Conservation (phyloP, 1,140 invertebrate species). For the Luehdorfia chinensis region DNA sequence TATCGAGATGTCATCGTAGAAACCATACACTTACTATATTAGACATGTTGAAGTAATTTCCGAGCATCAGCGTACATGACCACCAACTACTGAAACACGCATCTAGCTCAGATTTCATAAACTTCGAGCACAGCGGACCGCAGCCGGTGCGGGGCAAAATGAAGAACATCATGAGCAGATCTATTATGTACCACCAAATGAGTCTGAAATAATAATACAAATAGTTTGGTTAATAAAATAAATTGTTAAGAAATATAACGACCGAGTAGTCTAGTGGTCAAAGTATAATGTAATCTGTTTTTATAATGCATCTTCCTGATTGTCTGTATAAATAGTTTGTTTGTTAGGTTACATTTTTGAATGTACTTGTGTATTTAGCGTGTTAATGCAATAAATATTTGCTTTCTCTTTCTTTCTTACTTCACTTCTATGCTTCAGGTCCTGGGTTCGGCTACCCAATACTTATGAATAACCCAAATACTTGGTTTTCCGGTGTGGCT, state of each 20-base stretch:
- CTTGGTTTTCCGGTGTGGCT: too few species aligned
- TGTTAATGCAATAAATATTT: too few species aligned
- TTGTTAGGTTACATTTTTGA: too few species aligned
- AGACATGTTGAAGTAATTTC: background rate
- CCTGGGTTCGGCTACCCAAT: too few species aligned
- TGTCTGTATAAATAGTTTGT: too few species aligned
- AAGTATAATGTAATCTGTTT: background rate
- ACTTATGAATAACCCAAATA: too few species aligned
- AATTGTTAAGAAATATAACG: too few species aligned
- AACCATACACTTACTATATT: constrained; percentile 10
- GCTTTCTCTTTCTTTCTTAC: too few species aligned
- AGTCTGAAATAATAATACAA: background rate
- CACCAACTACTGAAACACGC: background rate
- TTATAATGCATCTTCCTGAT: background rate
- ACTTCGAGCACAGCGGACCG: background rate
- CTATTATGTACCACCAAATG: constrained; percentile 1
- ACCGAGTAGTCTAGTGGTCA: too few species aligned
- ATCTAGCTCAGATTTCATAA: background rate
- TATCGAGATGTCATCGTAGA: too few species aligned
- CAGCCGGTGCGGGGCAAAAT: background rate
- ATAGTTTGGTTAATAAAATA: background rate
- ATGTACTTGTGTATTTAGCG: too few species aligned
- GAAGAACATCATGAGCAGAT: background rate
- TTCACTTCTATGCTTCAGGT: too few species aligned
- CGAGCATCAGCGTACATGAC: background rate